A percentile compares a stretch with the other conserved stretches of the same genome.
Evolutionary conservation across 2,888 invertebrate species (phyloP).

Genomic region (Pachliopta kotzebuea): DNA sequence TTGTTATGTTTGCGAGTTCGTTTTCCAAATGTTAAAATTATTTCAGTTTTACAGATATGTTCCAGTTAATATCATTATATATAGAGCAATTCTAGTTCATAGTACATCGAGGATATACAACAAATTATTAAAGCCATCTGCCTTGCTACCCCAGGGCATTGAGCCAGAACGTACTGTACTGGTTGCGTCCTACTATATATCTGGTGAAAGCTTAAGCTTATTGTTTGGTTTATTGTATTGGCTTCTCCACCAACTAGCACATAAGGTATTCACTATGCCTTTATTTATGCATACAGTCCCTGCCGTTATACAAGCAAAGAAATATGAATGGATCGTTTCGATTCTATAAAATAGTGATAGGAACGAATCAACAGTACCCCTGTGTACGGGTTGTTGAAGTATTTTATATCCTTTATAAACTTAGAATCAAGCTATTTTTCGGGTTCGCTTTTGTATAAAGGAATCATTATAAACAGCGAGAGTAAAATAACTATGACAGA

Average conservation of each 20-base stretch:
- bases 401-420: constrained; percentile 19
- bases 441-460: constrained; percentile 11
- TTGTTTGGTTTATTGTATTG: constrained; percentile 38
- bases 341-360: constrained; percentile 29
- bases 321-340: constrained; percentile 28
- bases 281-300: constrained; percentile 23
- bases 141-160: constrained; percentile 22
- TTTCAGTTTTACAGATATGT: constrained; percentile 4
- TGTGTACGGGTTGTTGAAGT: constrained; percentile 20
- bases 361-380: constrained; percentile 24
- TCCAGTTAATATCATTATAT: neutral
- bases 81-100: constrained; percentile 8
- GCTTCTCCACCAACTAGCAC: constrained; percentile 29
- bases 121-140: constrained; percentile 28
- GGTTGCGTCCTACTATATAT: constrained; percentile 16
- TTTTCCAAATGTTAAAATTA: constrained; percentile 11
- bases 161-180: constrained; percentile 21
- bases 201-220: constrained; percentile 36
- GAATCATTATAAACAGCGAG: constrained; percentile 11
- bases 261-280: constrained; percentile 31
- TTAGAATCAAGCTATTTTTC: constrained; percentile 21
- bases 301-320: constrained; percentile 17
- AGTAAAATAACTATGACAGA: constrained; percentile 5
- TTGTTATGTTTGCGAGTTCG: constrained; percentile 4
- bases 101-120: constrained; percentile 16